phyloP scores from a whole-genome alignment of 64 coral and sea anemone genomes.

The Acropora yongei region DNA sequence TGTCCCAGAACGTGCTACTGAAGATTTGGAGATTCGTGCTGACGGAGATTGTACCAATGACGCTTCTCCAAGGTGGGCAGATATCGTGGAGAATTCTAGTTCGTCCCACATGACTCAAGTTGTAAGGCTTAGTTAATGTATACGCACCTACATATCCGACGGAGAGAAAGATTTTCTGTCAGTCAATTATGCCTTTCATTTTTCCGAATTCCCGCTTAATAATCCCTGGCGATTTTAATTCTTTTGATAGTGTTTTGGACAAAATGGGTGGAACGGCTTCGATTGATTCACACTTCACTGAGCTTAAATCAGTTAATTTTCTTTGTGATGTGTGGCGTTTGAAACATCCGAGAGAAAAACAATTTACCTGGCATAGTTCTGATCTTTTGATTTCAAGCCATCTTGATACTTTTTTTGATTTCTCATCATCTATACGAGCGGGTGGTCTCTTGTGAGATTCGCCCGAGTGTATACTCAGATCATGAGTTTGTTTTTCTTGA shows the following conservation, averaged over 20 bases:
- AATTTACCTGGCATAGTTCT: conserved; percentile 32
- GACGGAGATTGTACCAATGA: too few relatives aligned
- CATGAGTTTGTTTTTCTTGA: conserved; percentile 1
- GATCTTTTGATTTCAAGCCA: neutral
- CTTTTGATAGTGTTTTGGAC: neutral
- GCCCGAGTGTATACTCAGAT: conserved; percentile 16
- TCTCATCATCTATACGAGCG: neutral
- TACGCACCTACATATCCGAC: neutral
- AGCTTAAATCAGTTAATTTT: neutral
- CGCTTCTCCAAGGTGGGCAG: too few relatives aligned
- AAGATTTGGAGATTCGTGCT: too few relatives aligned
- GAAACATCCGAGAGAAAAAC: neutral
- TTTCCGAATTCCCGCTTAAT: neutral
- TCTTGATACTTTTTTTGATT: conserved; percentile 30
- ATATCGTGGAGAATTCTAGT: too few relatives aligned
- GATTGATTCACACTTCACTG: neutral
- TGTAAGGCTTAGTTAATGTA: neutral
- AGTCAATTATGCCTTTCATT: neutral
- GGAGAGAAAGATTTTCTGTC: neutral
- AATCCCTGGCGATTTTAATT: neutral
- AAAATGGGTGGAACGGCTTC: neutral
- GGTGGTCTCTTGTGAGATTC: neutral
- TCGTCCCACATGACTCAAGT: too few relatives aligned
- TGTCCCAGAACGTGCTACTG: too few relatives aligned
- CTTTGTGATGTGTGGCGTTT: conserved; percentile 19